Base-by-base conservation (phyloP, 2,797 vertebrate species). In the Hemitrygon akajei region DNA sequence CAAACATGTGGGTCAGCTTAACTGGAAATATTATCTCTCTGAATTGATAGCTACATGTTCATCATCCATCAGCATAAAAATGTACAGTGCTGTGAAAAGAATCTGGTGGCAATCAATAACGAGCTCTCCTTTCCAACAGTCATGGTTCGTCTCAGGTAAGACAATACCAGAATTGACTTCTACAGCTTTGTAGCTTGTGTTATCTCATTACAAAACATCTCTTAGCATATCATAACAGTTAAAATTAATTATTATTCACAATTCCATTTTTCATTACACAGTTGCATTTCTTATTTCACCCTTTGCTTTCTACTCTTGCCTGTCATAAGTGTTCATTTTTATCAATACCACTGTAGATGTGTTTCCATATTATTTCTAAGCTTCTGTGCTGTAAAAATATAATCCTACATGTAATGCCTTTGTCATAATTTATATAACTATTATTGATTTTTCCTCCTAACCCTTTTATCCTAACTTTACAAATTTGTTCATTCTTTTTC, bases 81-180 rank as follows among this genome's bases (percentile, higher is more conserved):
- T 47, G 60, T 7, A 86, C 56, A 58, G 56, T 60, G 27, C 58
- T 25, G 4, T 11, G n/a, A 86, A 86, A 60, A 27, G 56, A 58
- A 60, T 82, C 80, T 58, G 14, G 27, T 14, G 27, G 47, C 12
- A 86, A 86, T 86, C 82, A 5, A 86, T 86, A 16, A 60, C 7
- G 47, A 86, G 27, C 27, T 86, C 56, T 27, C 82, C 60, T 86
- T 82, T 22, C 58, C 86, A 89, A 37, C n/a, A 34, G 7, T 34
- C 63, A 34, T 60, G 63, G n/a, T 66, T 89, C 66, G 14, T 89
- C 60, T 89, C n/a, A 89, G n/a, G 86, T 69, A 89, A 89, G 63
- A 37, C 18, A 25, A 89, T 69, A 7, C 20, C 60, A 20, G 69
- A 66, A 69, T 37, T 37, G 86, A 89, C 63, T 66, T 60, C 63